These are phyloP conservation scores for Nothoprocta pentlandii DNA, from an alignment of 2,113 vertebrate genomes.

Conservation along the genomic window DNA sequence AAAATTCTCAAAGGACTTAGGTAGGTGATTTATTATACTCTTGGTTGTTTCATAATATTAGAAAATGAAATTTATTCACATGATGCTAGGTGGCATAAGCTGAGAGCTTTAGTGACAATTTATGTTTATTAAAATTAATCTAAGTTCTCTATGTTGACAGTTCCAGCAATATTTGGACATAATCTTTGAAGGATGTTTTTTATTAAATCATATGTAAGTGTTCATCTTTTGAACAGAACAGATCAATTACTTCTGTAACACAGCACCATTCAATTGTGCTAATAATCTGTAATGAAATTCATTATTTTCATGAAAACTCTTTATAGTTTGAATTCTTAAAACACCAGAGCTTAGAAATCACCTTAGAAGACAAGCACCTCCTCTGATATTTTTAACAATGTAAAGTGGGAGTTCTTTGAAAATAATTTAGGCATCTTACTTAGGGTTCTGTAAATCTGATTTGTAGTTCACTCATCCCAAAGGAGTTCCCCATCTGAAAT, in stretches of 20 bases:
- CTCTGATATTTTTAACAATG: background rate
- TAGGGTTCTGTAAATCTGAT: background rate
- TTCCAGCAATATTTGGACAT: conserved; percentile 46
- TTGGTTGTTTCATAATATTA: conserved; percentile 77
- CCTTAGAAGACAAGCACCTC: conserved; percentile 12
- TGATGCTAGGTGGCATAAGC: conserved; percentile 74
- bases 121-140: conserved; percentile 80
- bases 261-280: conserved; percentile 6
- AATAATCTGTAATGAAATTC: conserved; percentile 28
- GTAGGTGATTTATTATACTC: conserved; percentile 83
- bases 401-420: background rate
- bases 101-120: conserved; percentile 77
- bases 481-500: background rate
- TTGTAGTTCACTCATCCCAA: background rate
- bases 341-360: background rate
- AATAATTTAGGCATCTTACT: background rate
- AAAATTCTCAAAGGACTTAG: conserved; percentile 81
- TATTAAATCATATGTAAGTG: conserved; percentile 29
- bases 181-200: conserved; percentile 46
- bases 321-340: background rate
- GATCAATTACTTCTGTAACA: conserved; percentile 22
- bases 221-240: background rate
- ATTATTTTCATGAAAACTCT: background rate
- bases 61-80: conserved; percentile 81
- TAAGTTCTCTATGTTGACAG: conserved; percentile 59